Evolutionary conservation across 2,797 vertebrate species (phyloP), one percentile per base, ranked within the genome.

Genomic region (Salarias fasciatus): DNA sequence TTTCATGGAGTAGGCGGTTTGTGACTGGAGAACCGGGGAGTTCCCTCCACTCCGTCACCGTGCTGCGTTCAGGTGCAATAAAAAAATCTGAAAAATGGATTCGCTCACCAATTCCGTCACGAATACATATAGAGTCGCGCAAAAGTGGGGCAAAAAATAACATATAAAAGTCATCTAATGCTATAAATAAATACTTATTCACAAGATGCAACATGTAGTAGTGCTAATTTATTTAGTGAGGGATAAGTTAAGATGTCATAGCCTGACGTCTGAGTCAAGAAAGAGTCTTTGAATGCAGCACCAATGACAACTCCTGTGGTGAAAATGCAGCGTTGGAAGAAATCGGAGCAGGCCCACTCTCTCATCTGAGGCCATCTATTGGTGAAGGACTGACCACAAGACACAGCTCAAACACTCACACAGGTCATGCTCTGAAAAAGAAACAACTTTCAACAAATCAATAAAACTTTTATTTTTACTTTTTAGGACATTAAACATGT

Each of bases 1-100:
- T 71, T 72, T 82, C 82, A 62, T 62, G 48, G 71, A 53, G 2
- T 11, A 76, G 66, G 63, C 59, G 77, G 77, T 58, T 52, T 67
- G 68, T 50, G 47, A 49, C 53, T 54, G 49, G 53, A 53, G 56
- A 52, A 48, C 45, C 41, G 52, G 83, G 76, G 84, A 86, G 84
- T 70, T 79, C 81, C 78, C 61, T 53, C 56, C 42, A 33, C 2
- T 0, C 6, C 83, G 82, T 86, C 84, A 79, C 10, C 12, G 0
- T 46, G 78, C 1, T 57, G 69, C 73, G 4, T 88, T 82, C 53
- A 53, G 0, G 15, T 0, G 3, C 36, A 3, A 1, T 1, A 12
- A 0, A 5, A 37, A 29, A 58, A 52, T 5, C 0, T 18, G 5
- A 5, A 35, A 56, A 1, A 4, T 31, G 0, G 0, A 0, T 11